phyloP scores from a whole-genome alignment of 2,113 vertebrate species.

The Oceanodroma tethys region DNA sequence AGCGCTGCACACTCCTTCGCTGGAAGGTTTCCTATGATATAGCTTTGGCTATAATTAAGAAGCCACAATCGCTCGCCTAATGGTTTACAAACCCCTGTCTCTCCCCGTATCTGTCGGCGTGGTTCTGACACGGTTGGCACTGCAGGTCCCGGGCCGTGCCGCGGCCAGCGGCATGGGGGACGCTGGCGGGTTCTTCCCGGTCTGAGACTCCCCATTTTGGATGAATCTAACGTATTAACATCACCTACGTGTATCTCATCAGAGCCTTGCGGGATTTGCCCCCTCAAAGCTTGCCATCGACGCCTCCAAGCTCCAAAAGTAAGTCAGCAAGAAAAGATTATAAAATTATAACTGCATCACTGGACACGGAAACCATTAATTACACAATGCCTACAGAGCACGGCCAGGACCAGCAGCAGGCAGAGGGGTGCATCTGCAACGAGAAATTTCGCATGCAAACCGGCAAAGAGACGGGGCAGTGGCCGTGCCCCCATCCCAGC shows the following conservation, averaged over 20 bases:
- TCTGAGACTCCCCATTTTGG: rapidly evolving
- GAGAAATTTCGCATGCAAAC: not conserved
- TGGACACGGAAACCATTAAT: not conserved
- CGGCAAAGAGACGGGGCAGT: not conserved
- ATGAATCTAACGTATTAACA: no score
- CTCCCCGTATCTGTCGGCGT: rapidly evolving
- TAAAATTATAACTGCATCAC: not conserved
- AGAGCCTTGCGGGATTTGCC: rapidly evolving
- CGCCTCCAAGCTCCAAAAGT: not conserved
- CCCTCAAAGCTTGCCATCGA: not conserved
- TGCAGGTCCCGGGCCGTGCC: rapidly evolving
- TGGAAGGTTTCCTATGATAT: not conserved
- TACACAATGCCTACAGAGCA: not conserved
- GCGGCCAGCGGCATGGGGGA: rapidly evolving
- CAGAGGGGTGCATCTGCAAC: rapidly evolving
- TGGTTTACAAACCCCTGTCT: rapidly evolving
- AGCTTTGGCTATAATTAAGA: not conserved
- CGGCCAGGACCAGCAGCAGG: not conserved
- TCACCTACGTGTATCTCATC: not conserved
- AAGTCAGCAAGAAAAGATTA: not conserved
- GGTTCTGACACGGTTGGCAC: rapidly evolving
- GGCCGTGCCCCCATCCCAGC: not conserved
- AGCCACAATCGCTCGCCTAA: rapidly evolving
- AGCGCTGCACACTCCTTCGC: rapidly evolving
- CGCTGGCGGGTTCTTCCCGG: not conserved